A percentile compares a stretch with the other conserved stretches of the same genome.
Conservation (phyloP, 2,888 invertebrate species). For the Caenorhabditis sp. region DNA sequence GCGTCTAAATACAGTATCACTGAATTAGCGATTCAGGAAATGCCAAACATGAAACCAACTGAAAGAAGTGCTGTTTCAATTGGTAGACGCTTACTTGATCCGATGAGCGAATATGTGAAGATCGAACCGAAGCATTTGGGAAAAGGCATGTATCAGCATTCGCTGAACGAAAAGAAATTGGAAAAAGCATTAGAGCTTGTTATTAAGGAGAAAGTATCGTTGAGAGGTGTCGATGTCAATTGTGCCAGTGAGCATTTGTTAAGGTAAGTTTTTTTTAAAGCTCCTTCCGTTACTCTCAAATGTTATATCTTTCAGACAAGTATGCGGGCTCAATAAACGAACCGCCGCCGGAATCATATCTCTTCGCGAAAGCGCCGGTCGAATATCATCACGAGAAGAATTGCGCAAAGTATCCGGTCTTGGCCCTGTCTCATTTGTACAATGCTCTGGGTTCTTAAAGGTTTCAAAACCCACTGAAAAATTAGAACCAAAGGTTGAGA, state of each 20-base stretch:
- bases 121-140: conserved; percentile 91
- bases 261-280: not conserved
- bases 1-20: conserved; percentile 92
- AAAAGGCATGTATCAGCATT: conserved; percentile 93
- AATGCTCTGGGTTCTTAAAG: conserved; percentile 72
- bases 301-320: conserved; percentile 75
- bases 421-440: conserved; percentile 84
- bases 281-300: not conserved
- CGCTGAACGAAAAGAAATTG: conserved; percentile 82
- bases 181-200: conserved; percentile 80
- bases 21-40: conserved; percentile 83
- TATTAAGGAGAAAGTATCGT: conserved; percentile 88
- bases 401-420: conserved; percentile 82
- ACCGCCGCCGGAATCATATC: conserved; percentile 83
- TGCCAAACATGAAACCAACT: conserved; percentile 84
- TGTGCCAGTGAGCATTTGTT: conserved; percentile 82
- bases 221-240: conserved; percentile 90
- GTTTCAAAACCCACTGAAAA: conserved; percentile 13
- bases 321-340: conserved; percentile 83
- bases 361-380: conserved; percentile 79
- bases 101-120: conserved; percentile 88
- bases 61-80: conserved; percentile 76
- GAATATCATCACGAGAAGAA: conserved; percentile 81
- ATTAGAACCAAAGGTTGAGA: not conserved
- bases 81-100: conserved; percentile 87